Evolutionary conservation across 2,113 vertebrate genomes (phyloP).

Genomic region (Machaerirhynchus nigripectus): DNA sequence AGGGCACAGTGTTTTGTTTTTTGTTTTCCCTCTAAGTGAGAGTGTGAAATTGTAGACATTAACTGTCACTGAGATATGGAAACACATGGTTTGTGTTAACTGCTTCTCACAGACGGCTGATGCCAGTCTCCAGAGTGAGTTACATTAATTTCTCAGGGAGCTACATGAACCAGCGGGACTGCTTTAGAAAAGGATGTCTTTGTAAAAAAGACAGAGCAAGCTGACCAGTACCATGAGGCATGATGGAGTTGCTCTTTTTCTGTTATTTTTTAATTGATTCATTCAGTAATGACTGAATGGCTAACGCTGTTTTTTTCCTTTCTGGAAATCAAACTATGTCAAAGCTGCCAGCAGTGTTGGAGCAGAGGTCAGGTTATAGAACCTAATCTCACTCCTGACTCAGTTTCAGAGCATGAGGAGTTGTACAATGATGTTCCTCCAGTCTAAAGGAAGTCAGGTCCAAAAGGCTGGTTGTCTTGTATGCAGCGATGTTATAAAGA

Average conservation of each 20-base stretch:
- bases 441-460: background rate
- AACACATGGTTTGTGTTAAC: constrained; percentile 41
- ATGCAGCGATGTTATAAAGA: accelerated
- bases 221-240: background rate
- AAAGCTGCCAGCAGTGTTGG: background rate
- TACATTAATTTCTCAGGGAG: background rate
- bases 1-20: constrained; percentile 4
- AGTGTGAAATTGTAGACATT: constrained; percentile 28
- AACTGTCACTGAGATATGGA: background rate
- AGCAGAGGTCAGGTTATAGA: background rate
- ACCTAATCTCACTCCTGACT: background rate
- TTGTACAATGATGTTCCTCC: background rate
- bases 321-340: background rate
- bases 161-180: background rate
- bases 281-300: background rate
- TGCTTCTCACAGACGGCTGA: background rate
- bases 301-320: background rate
- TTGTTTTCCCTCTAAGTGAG: constrained; percentile 40
- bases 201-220: background rate
- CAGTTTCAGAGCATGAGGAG: background rate
- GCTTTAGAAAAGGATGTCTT: background rate
- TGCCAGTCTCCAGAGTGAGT: background rate
- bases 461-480: background rate
- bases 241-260: background rate
- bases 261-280: background rate